Base-by-base conservation (phyloP, 2,888 invertebrate species). In the Rutpela maculata region DNA sequence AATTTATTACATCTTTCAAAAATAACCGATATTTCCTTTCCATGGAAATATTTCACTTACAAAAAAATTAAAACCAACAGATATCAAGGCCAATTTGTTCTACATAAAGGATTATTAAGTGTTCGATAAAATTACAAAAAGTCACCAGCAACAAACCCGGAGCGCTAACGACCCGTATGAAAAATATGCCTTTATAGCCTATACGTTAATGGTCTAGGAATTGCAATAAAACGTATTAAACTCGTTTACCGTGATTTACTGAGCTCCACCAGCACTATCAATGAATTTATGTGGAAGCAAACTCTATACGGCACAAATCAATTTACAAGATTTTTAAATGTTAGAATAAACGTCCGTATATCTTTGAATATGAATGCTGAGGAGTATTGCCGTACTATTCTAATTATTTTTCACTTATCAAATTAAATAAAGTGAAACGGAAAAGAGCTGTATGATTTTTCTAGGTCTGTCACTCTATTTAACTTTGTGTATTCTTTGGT, bases 211-310 rank as follows among this genome's bases (percentile, higher is more conserved):
- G 74, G 74, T 50, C 38, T 38, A 59, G 74, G 62, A 74, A 74
- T 56, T 50, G 74, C 77, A 77, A 77, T 77, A 77, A 77, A 77
- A 77, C 38, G 73, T 73, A 77, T 77, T 74, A 63, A 63, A 74
- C 63, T 69, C 65, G 70, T 77, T 74, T 59, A 31, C 11, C 19
- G 57, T 62, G 76, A 76, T 76, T 73, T 73, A 76, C 22, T 31
- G 73, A 38, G 38, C 15, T 65, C 38, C 15, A 50, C 50, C n/a
- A 50, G 50, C 50, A 50, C n/a, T 50, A 50, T n/a, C 50, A 50
- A 50, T 50, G 50, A 50, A 50, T 50, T 50, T 50, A 50, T 50
- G 50, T 50, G 15, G 50, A n/a, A 4, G 6, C 50, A 50, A n/a
- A 50, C 50, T n/a, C 0, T 35, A 35, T 35, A 35, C 31, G 55